Evolutionary conservation across 2,888 invertebrate species (phyloP), one percentile per base, ranked within the genome.

Genomic region (Epistrophe grossulariae): DNA sequence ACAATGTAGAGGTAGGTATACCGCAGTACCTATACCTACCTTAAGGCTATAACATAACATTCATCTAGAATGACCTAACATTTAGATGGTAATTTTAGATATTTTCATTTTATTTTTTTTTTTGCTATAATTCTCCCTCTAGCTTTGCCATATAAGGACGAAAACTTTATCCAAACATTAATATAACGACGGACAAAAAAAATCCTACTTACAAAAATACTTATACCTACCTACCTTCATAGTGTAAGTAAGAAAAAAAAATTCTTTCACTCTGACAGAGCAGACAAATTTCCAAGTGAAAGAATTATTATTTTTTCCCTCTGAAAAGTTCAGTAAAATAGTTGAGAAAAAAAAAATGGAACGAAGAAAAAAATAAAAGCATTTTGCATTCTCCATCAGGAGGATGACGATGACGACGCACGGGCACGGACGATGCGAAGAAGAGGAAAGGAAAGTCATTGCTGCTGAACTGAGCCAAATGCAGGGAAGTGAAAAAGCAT

Each of bases 31-130:
- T n/a, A n/a, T 31, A 9, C 35, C 7, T 9, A 45, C 43, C 64
- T n/a, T 11, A 31, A 7, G 45, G 64, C 64, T 13, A 31, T 15
- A 66, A 45, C 66, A 66, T 48, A 48, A 48, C 66, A 66, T 48
- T 48, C 45, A 48, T 48, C 66, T 31, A 45, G 31, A 79, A 55
- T 72, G 79, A 64, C 79, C 60, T 55, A 72, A 31, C 64, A 59
- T 73, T 73, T 66, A 50, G 79, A 79, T 79, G 64, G 64, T 79
- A 79, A 79, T 79, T 79, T 79, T 59, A 73, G 79, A 79, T 79
- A 79, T 66, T 55, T 62, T 62, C 19, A 48, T 72, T 48, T 38
- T 48, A 38, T 24, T 24, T 24, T 24, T 24, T 24, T 35, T 35
- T 17, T 59, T 48, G 19, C 64, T 35, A 5, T 28, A 40, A 24